Percentiles rank a stretch among this genome's conserved stretches.
These are phyloP conservation scores for Oenanthe melanoleuca DNA, from an alignment of 2,113 vertebrate genomes.

Conservation along the genomic window DNA sequence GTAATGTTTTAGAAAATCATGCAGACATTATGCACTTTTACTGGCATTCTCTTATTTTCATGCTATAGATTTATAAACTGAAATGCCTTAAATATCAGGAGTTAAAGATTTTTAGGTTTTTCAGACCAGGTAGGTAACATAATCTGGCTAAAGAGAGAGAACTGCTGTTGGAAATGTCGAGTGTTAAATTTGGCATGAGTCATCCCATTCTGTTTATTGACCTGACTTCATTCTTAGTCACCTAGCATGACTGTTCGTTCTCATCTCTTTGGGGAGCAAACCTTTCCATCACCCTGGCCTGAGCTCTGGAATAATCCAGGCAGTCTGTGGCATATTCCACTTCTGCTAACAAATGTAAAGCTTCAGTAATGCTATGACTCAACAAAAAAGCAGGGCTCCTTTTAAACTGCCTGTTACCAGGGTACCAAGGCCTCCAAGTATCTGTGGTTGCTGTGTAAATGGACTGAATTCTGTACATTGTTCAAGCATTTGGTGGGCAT, in stretches of 20 bases:
- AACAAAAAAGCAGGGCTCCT: not conserved
- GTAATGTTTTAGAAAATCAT: not conserved
- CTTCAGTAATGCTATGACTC: not conserved
- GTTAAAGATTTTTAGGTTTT: not conserved
- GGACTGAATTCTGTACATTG: not conserved
- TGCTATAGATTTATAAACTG: not conserved
- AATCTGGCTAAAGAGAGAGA: not conserved
- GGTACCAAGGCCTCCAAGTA: not conserved
- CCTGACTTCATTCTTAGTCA: slow-evolving; percentile 32
- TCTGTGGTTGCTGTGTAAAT: not conserved
- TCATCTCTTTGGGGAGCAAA: not conserved
- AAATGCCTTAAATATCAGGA: not conserved
- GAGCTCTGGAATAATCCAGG: not conserved
- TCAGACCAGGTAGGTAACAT: not conserved
- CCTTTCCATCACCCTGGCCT: not conserved
- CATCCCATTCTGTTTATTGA: not conserved
- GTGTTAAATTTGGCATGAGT: not conserved
- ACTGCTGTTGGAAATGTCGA: not conserved
- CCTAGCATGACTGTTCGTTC: not conserved
- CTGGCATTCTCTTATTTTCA: not conserved
- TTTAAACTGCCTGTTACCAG: not conserved
- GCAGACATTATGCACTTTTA: not conserved
- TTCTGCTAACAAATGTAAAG: not conserved
- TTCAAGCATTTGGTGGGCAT: not conserved
- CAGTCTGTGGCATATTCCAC: not conserved